phyloP scores from a whole-genome alignment of 2,797 vertebrate genomes.

The Onychomys leucogaster region DNA sequence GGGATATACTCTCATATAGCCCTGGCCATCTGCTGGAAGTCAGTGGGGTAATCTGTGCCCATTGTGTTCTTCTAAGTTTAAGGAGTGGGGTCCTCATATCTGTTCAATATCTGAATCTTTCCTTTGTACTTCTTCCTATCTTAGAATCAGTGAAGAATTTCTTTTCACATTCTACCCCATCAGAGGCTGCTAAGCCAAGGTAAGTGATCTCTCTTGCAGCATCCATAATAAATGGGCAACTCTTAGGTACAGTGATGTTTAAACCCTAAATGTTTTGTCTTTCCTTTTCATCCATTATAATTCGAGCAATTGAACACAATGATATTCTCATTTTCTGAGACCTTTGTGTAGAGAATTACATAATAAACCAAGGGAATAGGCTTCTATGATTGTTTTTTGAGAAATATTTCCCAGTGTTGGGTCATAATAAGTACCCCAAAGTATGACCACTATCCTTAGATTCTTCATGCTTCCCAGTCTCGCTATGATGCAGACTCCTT shows the following conservation, averaged over 20 bases:
- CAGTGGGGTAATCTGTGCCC: slow-evolving; percentile 44
- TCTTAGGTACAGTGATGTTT: neutral
- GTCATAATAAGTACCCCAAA: neutral
- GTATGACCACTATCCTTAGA: neutral
- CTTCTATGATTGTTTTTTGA: accelerated
- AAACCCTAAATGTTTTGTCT: neutral
- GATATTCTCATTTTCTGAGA: neutral
- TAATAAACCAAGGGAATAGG: neutral
- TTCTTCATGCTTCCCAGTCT: accelerated
- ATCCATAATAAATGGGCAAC: neutral
- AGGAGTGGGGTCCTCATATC: neutral
- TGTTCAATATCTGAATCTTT: slow-evolving; percentile 26
- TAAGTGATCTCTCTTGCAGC: slow-evolving; percentile 45
- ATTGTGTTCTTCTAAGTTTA: neutral
- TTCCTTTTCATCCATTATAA: neutral
- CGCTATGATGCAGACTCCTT: too few relatives aligned
- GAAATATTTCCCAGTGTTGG: neutral
- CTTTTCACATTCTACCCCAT: neutral
- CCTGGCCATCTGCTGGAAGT: neutral
- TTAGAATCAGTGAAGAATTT: slow-evolving; percentile 66
- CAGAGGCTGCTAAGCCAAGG: slow-evolving; percentile 2
- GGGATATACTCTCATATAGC: neutral
- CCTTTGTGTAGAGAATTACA: neutral
- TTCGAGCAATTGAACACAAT: neutral
- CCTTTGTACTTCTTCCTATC: slow-evolving; percentile 60